Conservation (phyloP, 1,140 invertebrate species). For the Drosophila melanica region DNA sequence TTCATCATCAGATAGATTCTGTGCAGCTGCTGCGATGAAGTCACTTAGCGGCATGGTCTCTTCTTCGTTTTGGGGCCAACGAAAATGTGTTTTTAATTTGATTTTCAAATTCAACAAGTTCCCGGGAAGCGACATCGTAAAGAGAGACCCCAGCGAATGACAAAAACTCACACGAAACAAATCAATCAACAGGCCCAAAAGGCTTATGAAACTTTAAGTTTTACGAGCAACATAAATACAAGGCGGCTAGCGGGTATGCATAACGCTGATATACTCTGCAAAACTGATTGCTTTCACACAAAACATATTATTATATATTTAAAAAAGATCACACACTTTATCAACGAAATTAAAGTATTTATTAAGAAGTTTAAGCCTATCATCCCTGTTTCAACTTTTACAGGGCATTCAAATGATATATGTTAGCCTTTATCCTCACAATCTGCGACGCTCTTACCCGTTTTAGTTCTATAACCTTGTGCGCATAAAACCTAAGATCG, state of each 20-base stretch:
- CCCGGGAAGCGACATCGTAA: conserved; percentile 44
- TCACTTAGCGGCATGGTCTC: conserved; percentile 16
- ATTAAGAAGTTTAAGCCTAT: too few species aligned
- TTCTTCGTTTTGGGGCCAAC: conserved; percentile 6
- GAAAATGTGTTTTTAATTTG: conserved; percentile 71
- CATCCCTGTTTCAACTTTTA: background rate
- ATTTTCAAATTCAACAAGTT: conserved; percentile 54
- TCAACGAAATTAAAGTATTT: too few species aligned
- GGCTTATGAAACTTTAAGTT: conserved; percentile 20
- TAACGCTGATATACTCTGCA: background rate
- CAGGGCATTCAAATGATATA: conserved; percentile 13
- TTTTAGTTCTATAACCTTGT: conserved; percentile 20
- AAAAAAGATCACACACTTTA: too few species aligned
- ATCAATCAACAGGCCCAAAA: conserved; percentile 60
- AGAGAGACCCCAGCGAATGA: conserved; percentile 35
- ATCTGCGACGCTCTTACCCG: conserved; percentile 8
- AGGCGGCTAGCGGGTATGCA: background rate
- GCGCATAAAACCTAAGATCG: conserved; percentile 8
- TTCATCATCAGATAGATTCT: conserved; percentile 11
- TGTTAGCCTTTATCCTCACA: conserved; percentile 10
- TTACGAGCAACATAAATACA: conserved; percentile 14
- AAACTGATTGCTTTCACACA: background rate
- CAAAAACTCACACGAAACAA: conserved; percentile 50
- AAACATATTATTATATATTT: background rate
- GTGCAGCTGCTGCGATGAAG: conserved; percentile 41